Evolutionary conservation across 1,140 invertebrate species (phyloP).

Genomic region (Lethocerus indicus): DNA sequence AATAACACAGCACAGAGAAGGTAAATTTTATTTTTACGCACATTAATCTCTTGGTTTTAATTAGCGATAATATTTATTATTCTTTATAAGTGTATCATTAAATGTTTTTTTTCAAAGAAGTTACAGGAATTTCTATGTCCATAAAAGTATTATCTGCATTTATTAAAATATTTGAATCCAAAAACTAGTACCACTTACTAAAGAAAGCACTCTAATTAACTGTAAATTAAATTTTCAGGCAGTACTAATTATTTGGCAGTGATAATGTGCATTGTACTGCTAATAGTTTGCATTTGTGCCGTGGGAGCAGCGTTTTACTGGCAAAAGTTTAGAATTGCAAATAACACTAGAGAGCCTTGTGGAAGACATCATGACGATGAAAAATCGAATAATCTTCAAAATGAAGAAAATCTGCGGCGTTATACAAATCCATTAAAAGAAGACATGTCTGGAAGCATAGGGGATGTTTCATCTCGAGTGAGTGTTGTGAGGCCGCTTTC

Average conservation of each 20-base stretch:
- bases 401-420: constrained; percentile 70
- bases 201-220: too few species aligned
- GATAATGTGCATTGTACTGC: constrained; percentile 30
- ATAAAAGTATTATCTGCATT: too few species aligned
- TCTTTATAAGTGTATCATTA: too few species aligned
- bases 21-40: constrained; percentile 18
- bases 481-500: constrained; percentile 40
- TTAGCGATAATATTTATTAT: not conserved
- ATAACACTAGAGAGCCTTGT: constrained; percentile 24
- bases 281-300: constrained; percentile 28
- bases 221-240: too few species aligned
- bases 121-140: too few species aligned
- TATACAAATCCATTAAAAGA: constrained; percentile 42
- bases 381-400: constrained; percentile 75
- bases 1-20: constrained; percentile 34
- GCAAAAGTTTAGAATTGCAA: constrained; percentile 23
- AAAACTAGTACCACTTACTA: too few species aligned
- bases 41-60: not conserved
- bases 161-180: too few species aligned
- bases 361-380: constrained; percentile 52
- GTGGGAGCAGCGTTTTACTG: constrained; percentile 28
- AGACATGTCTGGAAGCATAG: constrained; percentile 16
- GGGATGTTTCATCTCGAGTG: constrained; percentile 23
- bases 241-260: constrained; percentile 26
- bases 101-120: too few species aligned